A percentile compares a stretch with the other conserved stretches of the same genome.
Evolutionary conservation across 2,797 vertebrate species (phyloP).

Genomic region (Cyclopterus lumpus): DNA sequence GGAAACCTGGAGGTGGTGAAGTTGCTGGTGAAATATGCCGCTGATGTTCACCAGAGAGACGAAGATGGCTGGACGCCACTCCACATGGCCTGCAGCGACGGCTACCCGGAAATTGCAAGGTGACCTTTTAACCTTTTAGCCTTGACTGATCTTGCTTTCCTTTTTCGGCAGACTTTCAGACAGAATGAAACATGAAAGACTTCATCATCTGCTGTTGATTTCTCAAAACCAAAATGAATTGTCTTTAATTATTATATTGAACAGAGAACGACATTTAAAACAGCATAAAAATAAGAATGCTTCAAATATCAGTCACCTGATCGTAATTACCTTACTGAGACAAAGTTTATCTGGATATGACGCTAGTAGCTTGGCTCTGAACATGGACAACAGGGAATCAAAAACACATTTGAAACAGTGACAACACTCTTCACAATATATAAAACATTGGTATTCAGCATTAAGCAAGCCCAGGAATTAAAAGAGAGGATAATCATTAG

Average conservation of each 20-base stretch:
- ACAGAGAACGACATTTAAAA: not conserved
- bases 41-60: conserved; percentile 93
- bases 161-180: not conserved
- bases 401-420: not conserved
- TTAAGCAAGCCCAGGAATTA: not conserved
- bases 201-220: not conserved
- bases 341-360: not conserved
- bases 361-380: not conserved
- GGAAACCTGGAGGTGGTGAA: conserved; percentile 96
- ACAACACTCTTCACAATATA: not conserved
- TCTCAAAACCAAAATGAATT: not conserved
- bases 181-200: not conserved
- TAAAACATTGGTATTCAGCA: not conserved
- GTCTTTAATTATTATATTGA: not conserved
- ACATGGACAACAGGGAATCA: not conserved
- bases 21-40: conserved; percentile 90
- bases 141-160: not conserved
- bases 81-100: conserved; percentile 96
- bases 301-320: not conserved
- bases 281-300: not conserved
- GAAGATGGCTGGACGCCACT: conserved; percentile 94
- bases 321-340: not conserved
- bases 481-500: not conserved
- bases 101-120: conserved; percentile 92
- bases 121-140: conserved; percentile 7